Evolutionary conservation across 2,113 vertebrate species (phyloP), one percentile per base, ranked within the genome.

Genomic region (Lamprologus speciosus): DNA sequence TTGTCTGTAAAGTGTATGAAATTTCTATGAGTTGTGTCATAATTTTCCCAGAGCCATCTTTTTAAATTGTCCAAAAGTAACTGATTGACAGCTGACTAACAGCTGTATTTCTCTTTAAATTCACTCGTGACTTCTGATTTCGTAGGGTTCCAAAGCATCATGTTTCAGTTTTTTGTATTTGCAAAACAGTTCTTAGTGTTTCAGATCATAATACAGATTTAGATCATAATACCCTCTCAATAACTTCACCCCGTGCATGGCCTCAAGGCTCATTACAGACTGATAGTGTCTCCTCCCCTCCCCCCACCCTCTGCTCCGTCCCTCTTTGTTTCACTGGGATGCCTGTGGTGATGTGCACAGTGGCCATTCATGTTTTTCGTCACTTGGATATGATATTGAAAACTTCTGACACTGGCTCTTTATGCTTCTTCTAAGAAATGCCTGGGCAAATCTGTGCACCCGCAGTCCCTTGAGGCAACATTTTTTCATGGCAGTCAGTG

Each of bases 301-400:
- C 88, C 79, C 85, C 89, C 83, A 0, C 21, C 4, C 54, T 37
- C 63, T 60, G 37, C 84, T 82, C 81, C 45, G 8, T 87, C 37
- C 78, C 21, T 88, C 86, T 92, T 91, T 91, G 88, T 95, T 90
- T 92, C 79, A 87, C 65, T 81, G 57, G 78, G 55, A 53, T 35
- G 55, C 92, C 94, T 84, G 85, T 88, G 63, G 91, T 83, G 89
- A 90, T 90, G 84, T 88, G 84, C 68, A 84, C 65, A 65, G 85
- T 78, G 51, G 33, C 85, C 90, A 91, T 94, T 93, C 87, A 94
- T 86, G 54, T 88, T 80, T 89, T 83, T 86, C 53, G 79, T 90
- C 90, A 87, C 88, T 92, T 70, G 84, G 60, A 80, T 90, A 84
- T 94, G 81, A 95, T 92, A 94, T 93, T 94, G 84, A 93, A 92